phyloP scores from a whole-genome alignment of 2,797 vertebrate genomes.

The Pelochelys cantorii region DNA sequence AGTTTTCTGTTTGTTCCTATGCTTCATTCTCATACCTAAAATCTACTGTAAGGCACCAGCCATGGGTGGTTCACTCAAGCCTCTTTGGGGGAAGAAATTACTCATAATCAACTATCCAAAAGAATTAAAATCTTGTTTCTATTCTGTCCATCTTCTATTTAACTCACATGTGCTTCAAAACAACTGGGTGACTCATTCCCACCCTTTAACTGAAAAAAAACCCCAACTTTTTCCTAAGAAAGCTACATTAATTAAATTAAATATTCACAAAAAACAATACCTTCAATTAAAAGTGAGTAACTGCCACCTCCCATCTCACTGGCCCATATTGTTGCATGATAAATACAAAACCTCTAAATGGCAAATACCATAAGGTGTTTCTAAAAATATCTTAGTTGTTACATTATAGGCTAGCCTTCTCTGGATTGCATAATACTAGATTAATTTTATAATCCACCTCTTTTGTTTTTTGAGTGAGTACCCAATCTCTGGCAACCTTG shows the following conservation, averaged over 20 bases:
- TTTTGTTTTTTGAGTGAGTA: constrained; percentile 21
- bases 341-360: constrained; percentile 51
- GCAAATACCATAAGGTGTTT: constrained; percentile 43
- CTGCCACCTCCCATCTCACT: constrained; percentile 15
- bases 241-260: constrained; percentile 70
- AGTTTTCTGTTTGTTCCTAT: constrained; percentile 8
- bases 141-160: constrained; percentile 17
- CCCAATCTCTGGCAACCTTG: background rate
- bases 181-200: constrained; percentile 41
- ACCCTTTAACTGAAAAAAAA: constrained; percentile 54
- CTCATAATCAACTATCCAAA: constrained; percentile 28
- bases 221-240: constrained; percentile 43
- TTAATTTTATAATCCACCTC: constrained; percentile 49
- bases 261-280: constrained; percentile 51
- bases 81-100: constrained; percentile 35
- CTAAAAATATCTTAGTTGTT: constrained; percentile 39
- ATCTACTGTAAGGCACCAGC: constrained; percentile 1
- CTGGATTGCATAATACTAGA: constrained; percentile 60
- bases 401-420: constrained; percentile 55
- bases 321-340: background rate
- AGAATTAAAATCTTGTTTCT: constrained; percentile 36
- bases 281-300: constrained; percentile 56
- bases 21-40: constrained; percentile 13
- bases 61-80: constrained; percentile 5
- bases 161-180: constrained; percentile 47